A percentile compares a stretch with the other conserved stretches of the same genome.
phyloP scores from a whole-genome alignment of 1,140 invertebrate species.

The Frieseomelitta varia region DNA sequence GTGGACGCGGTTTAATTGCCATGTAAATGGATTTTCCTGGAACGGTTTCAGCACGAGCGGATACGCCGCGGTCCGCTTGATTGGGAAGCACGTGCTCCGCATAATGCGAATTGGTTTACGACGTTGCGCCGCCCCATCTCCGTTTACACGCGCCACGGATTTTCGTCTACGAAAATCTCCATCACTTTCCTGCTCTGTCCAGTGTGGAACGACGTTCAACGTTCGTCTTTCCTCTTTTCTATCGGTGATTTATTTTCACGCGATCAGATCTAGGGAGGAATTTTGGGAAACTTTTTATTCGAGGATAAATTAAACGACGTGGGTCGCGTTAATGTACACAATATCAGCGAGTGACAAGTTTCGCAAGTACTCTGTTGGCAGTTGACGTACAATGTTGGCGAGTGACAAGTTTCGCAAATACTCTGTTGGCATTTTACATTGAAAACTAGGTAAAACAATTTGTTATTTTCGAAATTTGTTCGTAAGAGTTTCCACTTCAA shows the following conservation, averaged over 20 bases:
- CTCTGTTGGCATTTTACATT: too few species aligned
- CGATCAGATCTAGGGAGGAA: background rate
- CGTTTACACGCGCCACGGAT: conserved; percentile 24
- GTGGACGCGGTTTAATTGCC: conserved; percentile 58
- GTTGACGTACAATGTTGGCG: too few species aligned
- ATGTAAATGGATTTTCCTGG: conserved; percentile 62
- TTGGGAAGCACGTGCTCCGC: conserved; percentile 55
- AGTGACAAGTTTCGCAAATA: too few species aligned
- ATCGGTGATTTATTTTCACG: background rate
- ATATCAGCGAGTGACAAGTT: too few species aligned
- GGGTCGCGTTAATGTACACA: background rate
- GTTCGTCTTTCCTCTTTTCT: background rate
- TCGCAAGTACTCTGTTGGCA: too few species aligned
- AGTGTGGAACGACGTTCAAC: background rate
- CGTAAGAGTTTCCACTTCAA: too few species aligned
- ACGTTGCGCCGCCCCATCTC: conserved; percentile 12
- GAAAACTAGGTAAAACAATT: too few species aligned
- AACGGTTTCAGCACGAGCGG: conserved; percentile 45
- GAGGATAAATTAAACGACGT: background rate
- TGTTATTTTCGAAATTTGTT: too few species aligned
- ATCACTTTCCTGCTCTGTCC: background rate
- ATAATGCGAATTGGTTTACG: conserved; percentile 58
- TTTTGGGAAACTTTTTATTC: background rate
- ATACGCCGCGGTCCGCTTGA: conserved; percentile 30
- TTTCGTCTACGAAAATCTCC: background rate